Percentiles rank a stretch among this genome's conserved stretches.
phyloP scores from a whole-genome alignment of 23 tunicate genomes.

The Halocynthia aurantium region DNA sequence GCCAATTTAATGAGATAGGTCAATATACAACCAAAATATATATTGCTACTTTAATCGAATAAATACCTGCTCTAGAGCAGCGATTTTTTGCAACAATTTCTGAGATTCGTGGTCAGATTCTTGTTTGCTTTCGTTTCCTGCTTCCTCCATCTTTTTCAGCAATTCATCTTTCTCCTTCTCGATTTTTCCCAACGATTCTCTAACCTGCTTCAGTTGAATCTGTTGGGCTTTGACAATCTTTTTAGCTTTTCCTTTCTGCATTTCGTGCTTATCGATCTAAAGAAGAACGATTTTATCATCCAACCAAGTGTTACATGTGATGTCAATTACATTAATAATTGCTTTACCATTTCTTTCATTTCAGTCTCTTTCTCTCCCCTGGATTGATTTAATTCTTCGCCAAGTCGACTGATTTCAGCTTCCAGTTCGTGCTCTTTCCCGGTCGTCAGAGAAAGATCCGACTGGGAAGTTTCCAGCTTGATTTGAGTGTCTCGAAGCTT shows the following conservation, averaged over 20 bases:
- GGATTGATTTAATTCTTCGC: slow-evolving; percentile 35
- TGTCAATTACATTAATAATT: not conserved
- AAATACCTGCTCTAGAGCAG: too few relatives aligned
- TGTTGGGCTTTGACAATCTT: slow-evolving; percentile 51
- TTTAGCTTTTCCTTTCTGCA: slow-evolving; percentile 59
- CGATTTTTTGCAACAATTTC: too few relatives aligned
- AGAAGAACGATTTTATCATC: not conserved
- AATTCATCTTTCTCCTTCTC: slow-evolving; percentile 53
- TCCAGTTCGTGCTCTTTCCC: slow-evolving; percentile 21
- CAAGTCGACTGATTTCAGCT: slow-evolving; percentile 8
- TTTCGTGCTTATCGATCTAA: slow-evolving; percentile 57
- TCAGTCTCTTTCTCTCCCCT: slow-evolving; percentile 28
- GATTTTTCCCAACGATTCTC: slow-evolving; percentile 2
- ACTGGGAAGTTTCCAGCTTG: slow-evolving; percentile 9
- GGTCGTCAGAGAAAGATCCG: slow-evolving; percentile 7
- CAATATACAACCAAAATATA: not conserved
- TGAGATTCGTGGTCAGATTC: not conserved
- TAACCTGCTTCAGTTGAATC: slow-evolving; percentile 53
- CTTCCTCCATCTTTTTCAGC: not conserved
- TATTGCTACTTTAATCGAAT: too few relatives aligned
- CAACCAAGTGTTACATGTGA: too few relatives aligned
- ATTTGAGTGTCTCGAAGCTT: slow-evolving; percentile 10
- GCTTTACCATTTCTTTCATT: slow-evolving; percentile 28
- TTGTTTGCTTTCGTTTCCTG: slow-evolving; percentile 1
- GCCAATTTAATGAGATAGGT: too few relatives aligned